Evolutionary conservation across 1,140 invertebrate genomes (phyloP).

Genomic region (Drosophila setifemur): DNA sequence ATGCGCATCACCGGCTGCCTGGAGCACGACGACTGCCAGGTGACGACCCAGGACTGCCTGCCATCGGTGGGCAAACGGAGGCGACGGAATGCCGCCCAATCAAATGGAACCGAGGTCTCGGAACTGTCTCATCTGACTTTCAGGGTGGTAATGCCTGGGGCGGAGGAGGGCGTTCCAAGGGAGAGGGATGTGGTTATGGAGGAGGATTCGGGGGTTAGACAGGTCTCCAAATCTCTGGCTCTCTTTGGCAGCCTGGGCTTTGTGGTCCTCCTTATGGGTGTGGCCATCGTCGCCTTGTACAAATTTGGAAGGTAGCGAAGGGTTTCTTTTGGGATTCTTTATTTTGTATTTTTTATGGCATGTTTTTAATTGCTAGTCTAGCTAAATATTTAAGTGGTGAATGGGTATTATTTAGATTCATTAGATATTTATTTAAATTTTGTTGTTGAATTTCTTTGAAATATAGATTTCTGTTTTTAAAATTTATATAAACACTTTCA

Average conservation of each 20-base stretch:
- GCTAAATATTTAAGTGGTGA: no score
- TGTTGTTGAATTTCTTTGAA: no score
- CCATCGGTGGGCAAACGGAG: constrained; percentile 35
- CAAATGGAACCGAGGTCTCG: constrained; percentile 50
- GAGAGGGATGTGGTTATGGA: background rate
- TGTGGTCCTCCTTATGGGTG: constrained; percentile 47
- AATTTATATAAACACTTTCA: no score
- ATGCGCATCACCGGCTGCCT: constrained; percentile 86
- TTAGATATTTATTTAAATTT: no score
- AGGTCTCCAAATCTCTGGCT: constrained; percentile 35
- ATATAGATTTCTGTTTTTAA: no score
- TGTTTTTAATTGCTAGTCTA: no score
- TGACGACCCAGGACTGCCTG: constrained; percentile 57
- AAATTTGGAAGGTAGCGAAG: constrained; percentile 49
- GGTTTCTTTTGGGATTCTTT: no score
- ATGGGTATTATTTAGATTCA: no score
- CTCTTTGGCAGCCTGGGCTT: constrained; percentile 60
- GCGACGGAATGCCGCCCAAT: constrained; percentile 40
- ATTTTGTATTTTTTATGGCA: no score
- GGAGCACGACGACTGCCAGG: constrained; percentile 84
- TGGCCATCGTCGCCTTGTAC: constrained; percentile 53
- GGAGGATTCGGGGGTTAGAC: background rate
- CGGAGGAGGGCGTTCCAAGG: background rate
- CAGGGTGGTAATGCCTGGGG: constrained; percentile 54
- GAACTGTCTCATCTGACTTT: constrained; percentile 65